Evolutionary conservation across 1,140 invertebrate genomes (phyloP).

Genomic region (Brachionus asplanchnoidis): DNA sequence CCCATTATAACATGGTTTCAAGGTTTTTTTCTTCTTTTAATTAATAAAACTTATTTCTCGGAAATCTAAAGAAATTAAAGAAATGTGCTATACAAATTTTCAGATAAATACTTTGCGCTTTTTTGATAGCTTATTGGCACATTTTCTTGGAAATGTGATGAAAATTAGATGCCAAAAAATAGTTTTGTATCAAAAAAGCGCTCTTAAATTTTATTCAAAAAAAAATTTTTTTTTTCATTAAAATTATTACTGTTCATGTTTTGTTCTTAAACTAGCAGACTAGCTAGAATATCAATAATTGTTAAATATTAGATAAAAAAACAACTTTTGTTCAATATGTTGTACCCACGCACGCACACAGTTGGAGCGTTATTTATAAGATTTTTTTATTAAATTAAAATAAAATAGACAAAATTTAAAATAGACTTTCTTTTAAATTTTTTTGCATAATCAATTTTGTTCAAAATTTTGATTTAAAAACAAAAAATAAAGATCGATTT

Average conservation of each 20-base stretch:
- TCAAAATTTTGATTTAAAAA: no score
- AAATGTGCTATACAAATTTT: not conserved
- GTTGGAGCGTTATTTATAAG: no score
- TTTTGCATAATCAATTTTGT: no score
- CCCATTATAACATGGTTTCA: not conserved
- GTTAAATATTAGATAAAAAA: not conserved
- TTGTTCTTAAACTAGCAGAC: not conserved
- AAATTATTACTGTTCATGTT: not conserved
- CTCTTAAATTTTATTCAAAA: not conserved
- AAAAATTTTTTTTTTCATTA: not conserved
- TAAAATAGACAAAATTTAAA: no score
- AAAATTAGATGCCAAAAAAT: not conserved
- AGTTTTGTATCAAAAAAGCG: not conserved
- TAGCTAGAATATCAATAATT: not conserved
- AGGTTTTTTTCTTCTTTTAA: not conserved
- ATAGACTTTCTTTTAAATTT: no score
- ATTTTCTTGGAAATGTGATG: not conserved
- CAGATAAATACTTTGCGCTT: not conserved
- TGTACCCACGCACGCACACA: not conserved
- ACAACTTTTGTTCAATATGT: not conserved
- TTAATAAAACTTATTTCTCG: not conserved
- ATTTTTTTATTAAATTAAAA: not conserved
- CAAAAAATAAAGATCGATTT: no score
- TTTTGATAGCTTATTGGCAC: not conserved
- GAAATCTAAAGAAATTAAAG: not conserved